Conservation (phyloP, 2,797 vertebrate species). For the Sebastes reedi region DNA sequence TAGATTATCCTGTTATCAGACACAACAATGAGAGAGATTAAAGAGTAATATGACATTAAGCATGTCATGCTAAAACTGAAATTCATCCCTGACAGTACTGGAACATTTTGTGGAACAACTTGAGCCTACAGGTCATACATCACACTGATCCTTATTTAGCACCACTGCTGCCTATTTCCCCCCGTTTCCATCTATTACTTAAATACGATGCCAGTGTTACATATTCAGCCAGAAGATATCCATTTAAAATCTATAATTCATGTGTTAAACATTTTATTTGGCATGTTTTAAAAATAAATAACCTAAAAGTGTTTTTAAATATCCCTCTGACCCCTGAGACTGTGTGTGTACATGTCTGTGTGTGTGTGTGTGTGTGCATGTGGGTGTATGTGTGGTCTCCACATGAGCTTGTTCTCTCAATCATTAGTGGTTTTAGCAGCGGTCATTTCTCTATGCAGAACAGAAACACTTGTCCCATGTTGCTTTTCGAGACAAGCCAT, state of each 20-base stretch:
- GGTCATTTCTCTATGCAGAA: conserved; percentile 38
- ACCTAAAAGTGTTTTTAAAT: conserved; percentile 60
- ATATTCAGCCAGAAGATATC: conserved; percentile 51
- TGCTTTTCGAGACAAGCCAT: conserved; percentile 50
- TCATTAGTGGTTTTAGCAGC: conserved; percentile 53
- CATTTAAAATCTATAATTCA: conserved; percentile 62
- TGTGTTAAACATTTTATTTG: conserved; percentile 63
- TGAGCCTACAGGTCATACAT: conserved; percentile 31
- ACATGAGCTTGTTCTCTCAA: conserved; percentile 19
- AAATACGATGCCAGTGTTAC: conserved; percentile 44
- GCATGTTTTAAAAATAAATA: conserved; percentile 64
- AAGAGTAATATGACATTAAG: neutral
- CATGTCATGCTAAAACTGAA: neutral
- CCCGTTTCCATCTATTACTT: conserved; percentile 20
- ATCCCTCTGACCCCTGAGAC: conserved; percentile 43
- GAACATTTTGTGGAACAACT: conserved; percentile 14
- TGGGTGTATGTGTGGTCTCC: neutral
- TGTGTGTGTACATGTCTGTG: neutral
- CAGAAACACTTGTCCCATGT: conserved; percentile 51
- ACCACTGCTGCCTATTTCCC: conserved; percentile 18
- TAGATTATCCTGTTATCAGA: neutral
- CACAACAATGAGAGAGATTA: neutral
- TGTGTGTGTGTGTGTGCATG: neutral
- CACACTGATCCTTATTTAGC: conserved; percentile 40
- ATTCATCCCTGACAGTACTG: neutral